These are phyloP conservation scores for Gastrophryne carolinensis DNA, from an alignment of 2,797 vertebrate species.

Conservation along the genomic window DNA sequence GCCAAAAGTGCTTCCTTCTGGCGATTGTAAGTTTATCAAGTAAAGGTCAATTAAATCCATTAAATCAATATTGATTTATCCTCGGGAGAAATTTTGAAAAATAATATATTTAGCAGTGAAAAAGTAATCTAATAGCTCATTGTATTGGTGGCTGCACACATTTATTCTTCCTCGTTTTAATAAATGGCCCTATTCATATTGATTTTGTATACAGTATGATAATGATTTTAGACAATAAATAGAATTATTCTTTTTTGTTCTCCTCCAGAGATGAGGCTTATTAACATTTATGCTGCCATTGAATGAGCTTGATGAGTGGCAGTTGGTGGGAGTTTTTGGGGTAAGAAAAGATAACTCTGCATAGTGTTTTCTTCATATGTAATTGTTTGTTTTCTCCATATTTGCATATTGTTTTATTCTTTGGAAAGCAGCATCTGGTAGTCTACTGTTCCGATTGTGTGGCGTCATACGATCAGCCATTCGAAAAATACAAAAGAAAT, in stretches of 20 bases:
- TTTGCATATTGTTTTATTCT: slow-evolving; percentile 32
- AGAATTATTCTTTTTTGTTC: slow-evolving; percentile 25
- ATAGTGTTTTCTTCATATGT: slow-evolving; percentile 15
- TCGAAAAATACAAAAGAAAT: slow-evolving; percentile 15
- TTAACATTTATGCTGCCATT: slow-evolving; percentile 27
- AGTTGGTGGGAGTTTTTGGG: background rate
- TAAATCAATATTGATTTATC: slow-evolving; percentile 49
- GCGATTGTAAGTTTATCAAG: slow-evolving; percentile 45
- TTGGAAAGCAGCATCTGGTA: slow-evolving; percentile 13
- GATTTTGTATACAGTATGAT: slow-evolving; percentile 46
- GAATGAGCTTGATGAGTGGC: slow-evolving; percentile 29
- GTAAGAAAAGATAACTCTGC: background rate
- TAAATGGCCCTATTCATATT: slow-evolving; percentile 40
- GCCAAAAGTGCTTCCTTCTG: slow-evolving; percentile 24
- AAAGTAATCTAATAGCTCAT: slow-evolving; percentile 43
- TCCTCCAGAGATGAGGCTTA: slow-evolving; percentile 20
- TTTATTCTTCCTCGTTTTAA: slow-evolving; percentile 36
- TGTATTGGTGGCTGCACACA: slow-evolving; percentile 22
- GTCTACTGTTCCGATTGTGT: slow-evolving; percentile 23
- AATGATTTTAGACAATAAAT: slow-evolving; percentile 43
- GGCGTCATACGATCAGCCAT: slow-evolving; percentile 3
- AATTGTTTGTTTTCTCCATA: slow-evolving; percentile 26
- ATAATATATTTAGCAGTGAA: slow-evolving; percentile 41
- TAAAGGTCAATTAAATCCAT: slow-evolving; percentile 53
- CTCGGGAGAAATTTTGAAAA: slow-evolving; percentile 19